A percentile compares a stretch with the other conserved stretches of the same genome.
Conservation (phyloP, 2,797 vertebrate genomes). For the Chelon auratus region DNA sequence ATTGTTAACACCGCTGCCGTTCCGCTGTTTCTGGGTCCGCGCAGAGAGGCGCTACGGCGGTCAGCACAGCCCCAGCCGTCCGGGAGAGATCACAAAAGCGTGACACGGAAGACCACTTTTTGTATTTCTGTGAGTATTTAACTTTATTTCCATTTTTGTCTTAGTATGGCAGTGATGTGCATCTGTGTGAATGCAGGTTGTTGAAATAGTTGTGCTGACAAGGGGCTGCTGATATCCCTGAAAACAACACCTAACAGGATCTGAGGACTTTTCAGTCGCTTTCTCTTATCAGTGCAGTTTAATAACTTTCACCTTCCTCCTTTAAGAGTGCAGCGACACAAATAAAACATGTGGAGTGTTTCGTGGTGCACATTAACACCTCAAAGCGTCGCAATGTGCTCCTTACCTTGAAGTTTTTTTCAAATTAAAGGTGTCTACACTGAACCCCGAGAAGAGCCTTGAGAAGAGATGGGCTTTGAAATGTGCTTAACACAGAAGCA, state of each 20-base stretch:
- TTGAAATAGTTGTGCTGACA: constrained; percentile 18
- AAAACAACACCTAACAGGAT: not conserved
- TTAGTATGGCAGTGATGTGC: not conserved
- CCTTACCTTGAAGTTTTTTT: not conserved
- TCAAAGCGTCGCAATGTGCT: constrained; percentile 12
- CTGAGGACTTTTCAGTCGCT: not conserved
- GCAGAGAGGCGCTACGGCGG: constrained; percentile 29
- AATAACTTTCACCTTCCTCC: constrained; percentile 43
- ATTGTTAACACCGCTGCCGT: constrained; percentile 41
- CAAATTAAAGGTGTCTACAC: constrained; percentile 38
- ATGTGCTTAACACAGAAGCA: constrained; percentile 35
- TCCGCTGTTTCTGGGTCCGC: constrained; percentile 44
- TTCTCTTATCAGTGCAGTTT: not conserved
- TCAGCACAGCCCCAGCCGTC: not conserved
- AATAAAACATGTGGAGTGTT: constrained; percentile 20
- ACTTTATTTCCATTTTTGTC: constrained; percentile 11
- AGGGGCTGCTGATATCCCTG: constrained; percentile 29
- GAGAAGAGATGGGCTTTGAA: constrained; percentile 26
- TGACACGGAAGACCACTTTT: constrained; percentile 17
- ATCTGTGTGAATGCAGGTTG: constrained; percentile 18
- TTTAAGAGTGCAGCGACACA: not conserved
- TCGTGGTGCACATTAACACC: not conserved
- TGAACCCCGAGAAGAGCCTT: constrained; percentile 22
- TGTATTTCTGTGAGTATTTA: constrained; percentile 55
- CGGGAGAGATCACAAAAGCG: constrained; percentile 8